These are phyloP conservation scores for Catharus fuscescens DNA, from an alignment of 2,113 vertebrate genomes.

Conservation along the genomic window DNA sequence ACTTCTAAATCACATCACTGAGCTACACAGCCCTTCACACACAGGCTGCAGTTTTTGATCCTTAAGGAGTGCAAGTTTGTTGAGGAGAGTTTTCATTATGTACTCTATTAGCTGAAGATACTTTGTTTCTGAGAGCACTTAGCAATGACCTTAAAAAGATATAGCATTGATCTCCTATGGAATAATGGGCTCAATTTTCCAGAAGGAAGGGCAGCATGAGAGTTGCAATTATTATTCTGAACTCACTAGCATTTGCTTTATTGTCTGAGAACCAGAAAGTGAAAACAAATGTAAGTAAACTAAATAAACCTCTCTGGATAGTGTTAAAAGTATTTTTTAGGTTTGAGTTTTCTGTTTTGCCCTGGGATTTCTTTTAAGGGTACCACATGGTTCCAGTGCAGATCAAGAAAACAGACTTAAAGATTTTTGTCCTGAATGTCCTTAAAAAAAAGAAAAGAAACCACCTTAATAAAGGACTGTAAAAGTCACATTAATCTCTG, in stretches of 20 bases:
- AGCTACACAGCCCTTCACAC: not conserved
- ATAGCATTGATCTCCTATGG: not conserved
- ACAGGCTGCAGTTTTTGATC: not conserved
- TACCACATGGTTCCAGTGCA: not conserved
- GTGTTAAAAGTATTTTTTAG: not conserved
- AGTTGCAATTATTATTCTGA: not conserved
- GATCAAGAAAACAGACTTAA: not conserved
- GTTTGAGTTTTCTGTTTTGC: not conserved
- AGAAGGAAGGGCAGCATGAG: not conserved
- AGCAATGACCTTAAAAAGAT: not conserved
- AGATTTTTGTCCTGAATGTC: not conserved
- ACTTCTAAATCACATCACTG: not conserved
- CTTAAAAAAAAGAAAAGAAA: not conserved
- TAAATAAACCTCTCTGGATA: not conserved
- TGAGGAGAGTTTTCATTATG: not conserved
- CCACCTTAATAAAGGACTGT: not conserved
- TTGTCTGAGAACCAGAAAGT: conserved; percentile 11
- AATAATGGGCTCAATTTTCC: not conserved
- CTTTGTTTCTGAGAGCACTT: not conserved
- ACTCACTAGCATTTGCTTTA: not conserved
- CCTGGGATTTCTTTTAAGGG: not conserved
- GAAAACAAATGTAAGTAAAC: conserved; percentile 29
- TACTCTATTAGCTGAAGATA: not conserved
- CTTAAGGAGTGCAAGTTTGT: not conserved
- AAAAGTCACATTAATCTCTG: not conserved